phyloP scores from a whole-genome alignment of 1,140 invertebrate species.

The Pectinophora gossypiella region DNA sequence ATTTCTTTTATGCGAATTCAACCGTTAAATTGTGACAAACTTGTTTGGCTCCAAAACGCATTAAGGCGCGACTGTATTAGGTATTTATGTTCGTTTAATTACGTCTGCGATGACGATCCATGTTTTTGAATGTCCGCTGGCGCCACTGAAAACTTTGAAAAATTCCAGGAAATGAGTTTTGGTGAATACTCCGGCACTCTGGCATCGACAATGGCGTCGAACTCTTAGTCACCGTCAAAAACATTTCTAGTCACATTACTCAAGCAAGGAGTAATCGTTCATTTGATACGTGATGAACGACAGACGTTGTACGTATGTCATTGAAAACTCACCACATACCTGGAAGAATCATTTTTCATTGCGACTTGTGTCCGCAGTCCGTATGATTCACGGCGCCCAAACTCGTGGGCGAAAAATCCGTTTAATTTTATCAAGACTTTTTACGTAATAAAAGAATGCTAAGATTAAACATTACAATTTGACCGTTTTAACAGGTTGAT shows the following conservation, averaged over 20 bases:
- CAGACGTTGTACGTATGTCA: slow-evolving; percentile 12
- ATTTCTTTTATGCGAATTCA: no score
- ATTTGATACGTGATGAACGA: background rate
- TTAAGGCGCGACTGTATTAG: no score
- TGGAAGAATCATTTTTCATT: slow-evolving; percentile 38
- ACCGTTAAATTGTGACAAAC: background rate
- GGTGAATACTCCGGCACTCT: background rate
- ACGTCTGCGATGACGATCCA: background rate
- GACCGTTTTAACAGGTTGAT: background rate
- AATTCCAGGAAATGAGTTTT: no score
- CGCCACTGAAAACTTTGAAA: background rate
- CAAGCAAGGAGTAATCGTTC: background rate
- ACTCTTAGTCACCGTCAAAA: background rate
- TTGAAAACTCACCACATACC: slow-evolving; percentile 29
- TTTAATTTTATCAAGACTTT: slow-evolving; percentile 48
- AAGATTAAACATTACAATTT: background rate
- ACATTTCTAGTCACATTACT: background rate
- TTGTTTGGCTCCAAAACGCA: background rate
- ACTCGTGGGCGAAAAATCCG: slow-evolving; percentile 50
- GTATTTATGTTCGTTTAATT: no score
- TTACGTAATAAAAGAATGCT: background rate
- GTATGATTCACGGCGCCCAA: slow-evolving; percentile 39
- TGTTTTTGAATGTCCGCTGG: background rate
- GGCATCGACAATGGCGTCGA: background rate
- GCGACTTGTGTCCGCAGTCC: slow-evolving; percentile 8